Conservation (phyloP, 2,797 vertebrate genomes). For the Thunnus albacares region DNA sequence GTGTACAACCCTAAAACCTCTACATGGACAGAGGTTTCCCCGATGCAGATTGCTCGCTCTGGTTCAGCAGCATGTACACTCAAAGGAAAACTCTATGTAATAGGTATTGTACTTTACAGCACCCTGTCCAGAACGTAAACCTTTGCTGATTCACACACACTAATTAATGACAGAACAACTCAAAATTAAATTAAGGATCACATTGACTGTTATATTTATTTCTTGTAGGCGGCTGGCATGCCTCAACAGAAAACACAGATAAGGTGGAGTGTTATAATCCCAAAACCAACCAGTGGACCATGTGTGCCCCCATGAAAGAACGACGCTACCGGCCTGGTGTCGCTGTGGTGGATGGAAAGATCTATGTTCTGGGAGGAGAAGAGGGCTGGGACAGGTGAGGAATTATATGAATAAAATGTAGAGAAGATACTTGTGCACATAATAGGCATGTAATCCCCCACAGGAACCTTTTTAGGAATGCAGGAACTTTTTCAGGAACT, state of each 20-base stretch:
- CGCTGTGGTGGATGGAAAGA: constrained; percentile 87
- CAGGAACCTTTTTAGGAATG: not conserved
- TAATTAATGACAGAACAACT: not conserved
- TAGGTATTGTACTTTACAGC: constrained; percentile 74
- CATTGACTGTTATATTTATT: not conserved
- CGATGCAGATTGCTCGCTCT: constrained; percentile 90
- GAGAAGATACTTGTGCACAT: not conserved
- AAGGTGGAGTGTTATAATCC: constrained; percentile 90
- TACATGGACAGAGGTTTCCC: constrained; percentile 84
- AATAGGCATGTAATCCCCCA: not conserved
- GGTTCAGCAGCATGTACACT: constrained; percentile 88
- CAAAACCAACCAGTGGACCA: constrained; percentile 88
- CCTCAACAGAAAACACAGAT: constrained; percentile 89
- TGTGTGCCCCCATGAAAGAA: constrained; percentile 90
- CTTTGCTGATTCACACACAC: not conserved
- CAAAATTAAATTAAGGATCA: not conserved
- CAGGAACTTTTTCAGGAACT: not conserved
- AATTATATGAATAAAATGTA: not conserved
- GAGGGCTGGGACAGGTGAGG: constrained; percentile 89
- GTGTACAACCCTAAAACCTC: constrained; percentile 87
- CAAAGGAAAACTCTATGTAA: constrained; percentile 89
- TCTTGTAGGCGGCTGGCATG: constrained; percentile 87
- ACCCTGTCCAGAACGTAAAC: not conserved
- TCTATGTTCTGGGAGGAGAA: constrained; percentile 89
- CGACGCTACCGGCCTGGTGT: constrained; percentile 87